phyloP scores from a whole-genome alignment of 2,113 vertebrate species.

The Cavia aperea region DNA sequence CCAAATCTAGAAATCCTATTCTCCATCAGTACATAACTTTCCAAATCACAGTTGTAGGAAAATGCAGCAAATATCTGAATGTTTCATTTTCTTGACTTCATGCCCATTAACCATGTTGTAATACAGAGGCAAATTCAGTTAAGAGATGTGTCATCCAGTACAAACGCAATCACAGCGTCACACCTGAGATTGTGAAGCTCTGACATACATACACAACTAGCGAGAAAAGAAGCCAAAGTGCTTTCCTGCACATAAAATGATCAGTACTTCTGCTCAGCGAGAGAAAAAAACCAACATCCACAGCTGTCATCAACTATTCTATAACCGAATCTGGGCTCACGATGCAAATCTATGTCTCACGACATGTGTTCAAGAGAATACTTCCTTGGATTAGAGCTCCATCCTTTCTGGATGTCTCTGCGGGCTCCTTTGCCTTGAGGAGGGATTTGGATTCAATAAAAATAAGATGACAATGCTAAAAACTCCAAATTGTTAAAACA shows the following conservation, averaged over 20 bases:
- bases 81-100: background rate
- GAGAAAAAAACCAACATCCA: background rate
- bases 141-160: too few relatives aligned
- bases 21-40: background rate
- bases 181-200: background rate
- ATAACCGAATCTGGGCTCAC: background rate
- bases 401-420: background rate
- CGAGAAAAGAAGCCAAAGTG: background rate
- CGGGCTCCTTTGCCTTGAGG: too few relatives aligned
- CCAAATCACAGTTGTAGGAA: background rate
- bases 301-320: fast-evolving
- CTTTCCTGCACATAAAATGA: background rate
- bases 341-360: fast-evolving
- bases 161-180: background rate
- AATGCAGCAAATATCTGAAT: too few relatives aligned
- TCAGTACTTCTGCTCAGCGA: background rate
- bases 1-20: background rate
- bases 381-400: background rate
- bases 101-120: background rate
- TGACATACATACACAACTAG: background rate
- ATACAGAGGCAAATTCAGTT: background rate
- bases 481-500: background rate
- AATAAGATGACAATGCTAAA: background rate
- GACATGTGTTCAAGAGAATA: background rate
- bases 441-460: background rate